These are phyloP conservation scores for Plutomurus gul DNA, from an alignment of 1,140 invertebrate species.

Conservation along the genomic window DNA sequence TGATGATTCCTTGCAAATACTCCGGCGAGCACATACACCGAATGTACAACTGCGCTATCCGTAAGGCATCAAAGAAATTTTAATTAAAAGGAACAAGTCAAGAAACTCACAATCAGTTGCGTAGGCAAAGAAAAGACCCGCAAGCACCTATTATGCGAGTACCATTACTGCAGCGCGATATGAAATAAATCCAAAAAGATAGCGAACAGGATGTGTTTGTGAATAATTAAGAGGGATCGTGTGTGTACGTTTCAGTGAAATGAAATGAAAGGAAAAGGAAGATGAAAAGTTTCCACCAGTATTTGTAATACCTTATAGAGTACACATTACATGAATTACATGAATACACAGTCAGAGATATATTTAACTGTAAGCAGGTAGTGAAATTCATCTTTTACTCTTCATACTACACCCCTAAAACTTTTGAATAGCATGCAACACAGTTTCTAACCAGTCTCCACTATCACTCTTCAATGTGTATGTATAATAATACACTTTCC, in stretches of 20 bases:
- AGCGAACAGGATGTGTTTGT: conserved; percentile 6
- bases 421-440: no score
- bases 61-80: conserved; percentile 11
- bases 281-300: background rate
- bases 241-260: conserved; percentile 1
- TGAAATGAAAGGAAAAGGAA: background rate
- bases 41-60: background rate
- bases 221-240: conserved; percentile 22
- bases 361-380: no score
- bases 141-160: background rate
- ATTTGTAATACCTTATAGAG: no score
- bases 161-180: background rate
- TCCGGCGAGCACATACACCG: background rate
- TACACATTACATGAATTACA: no score
- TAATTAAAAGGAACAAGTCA: conserved; percentile 28
- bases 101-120: background rate
- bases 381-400: no score
- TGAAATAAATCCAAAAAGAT: conserved; percentile 6
- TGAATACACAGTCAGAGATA: no score
- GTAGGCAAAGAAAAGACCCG: background rate
- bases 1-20: no score
- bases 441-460: no score
- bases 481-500: no score
- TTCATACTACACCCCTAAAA: no score
- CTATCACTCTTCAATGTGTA: no score